Conservation (phyloP, 2,113 vertebrate species). For the Pithys albifrons region DNA sequence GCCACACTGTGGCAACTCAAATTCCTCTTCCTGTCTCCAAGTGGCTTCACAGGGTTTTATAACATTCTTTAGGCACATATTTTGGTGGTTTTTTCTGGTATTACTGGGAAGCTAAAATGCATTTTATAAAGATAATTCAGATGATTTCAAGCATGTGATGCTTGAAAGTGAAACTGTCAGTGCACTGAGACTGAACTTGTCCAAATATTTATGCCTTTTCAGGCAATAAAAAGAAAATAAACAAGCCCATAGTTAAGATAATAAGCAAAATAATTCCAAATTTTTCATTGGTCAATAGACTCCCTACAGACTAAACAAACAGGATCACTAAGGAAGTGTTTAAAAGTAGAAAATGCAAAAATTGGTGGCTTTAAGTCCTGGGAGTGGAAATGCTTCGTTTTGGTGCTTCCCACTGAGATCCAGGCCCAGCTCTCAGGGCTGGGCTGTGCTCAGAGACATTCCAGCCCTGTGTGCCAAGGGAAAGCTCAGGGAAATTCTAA, state of each 20-base stretch:
- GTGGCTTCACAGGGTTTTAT: conserved; percentile 40
- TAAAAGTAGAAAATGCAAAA: not conserved
- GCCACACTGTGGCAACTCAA: conserved; percentile 34
- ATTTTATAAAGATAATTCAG: not conserved
- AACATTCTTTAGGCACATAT: conserved; percentile 34
- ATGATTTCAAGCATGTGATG: not conserved
- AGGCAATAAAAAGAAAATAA: not conserved
- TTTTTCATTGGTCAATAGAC: not conserved
- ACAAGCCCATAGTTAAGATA: not conserved
- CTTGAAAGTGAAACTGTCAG: not conserved
- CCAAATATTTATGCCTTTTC: conserved; percentile 1
- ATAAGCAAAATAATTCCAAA: not conserved
- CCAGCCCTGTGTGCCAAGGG: not conserved
- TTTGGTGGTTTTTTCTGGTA: not conserved
- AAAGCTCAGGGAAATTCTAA: not conserved
- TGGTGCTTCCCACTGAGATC: not conserved
- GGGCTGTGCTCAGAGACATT: not conserved
- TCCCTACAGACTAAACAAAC: not conserved
- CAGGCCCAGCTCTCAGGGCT: not conserved
- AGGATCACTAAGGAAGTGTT: not conserved
- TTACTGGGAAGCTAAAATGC: conserved; percentile 17
- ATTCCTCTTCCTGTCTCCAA: conserved; percentile 25
- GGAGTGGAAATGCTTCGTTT: not conserved
- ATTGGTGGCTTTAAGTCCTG: not conserved
- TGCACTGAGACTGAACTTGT: not conserved